These are phyloP conservation scores for Octopus sinensis DNA, from an alignment of 1,140 invertebrate species.

Conservation along the genomic window DNA sequence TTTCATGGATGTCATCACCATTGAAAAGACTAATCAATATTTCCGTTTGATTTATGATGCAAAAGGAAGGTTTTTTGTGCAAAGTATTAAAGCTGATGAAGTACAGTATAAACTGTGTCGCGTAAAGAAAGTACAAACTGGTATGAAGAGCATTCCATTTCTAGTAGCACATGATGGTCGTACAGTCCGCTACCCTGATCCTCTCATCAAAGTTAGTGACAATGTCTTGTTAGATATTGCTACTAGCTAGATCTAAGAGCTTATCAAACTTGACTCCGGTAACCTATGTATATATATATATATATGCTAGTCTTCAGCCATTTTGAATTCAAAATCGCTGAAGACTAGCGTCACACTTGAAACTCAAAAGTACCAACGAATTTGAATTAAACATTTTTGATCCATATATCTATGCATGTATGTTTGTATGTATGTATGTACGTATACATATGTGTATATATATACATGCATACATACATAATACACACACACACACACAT, in stretches of 20 bases:
- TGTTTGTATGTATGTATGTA: no score
- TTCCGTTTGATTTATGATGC: slow-evolving; percentile 97
- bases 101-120: slow-evolving; percentile 99
- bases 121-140: slow-evolving; percentile 78
- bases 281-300: slow-evolving; percentile 38
- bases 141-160: slow-evolving; percentile 92
- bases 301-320: no score
- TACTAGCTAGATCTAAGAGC: slow-evolving; percentile 92
- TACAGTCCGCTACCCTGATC: slow-evolving; percentile 97
- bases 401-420: no score
- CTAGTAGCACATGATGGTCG: slow-evolving; percentile 96
- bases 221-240: slow-evolving; percentile 95
- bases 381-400: no score
- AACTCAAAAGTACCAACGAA: no score
- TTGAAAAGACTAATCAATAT: slow-evolving; percentile 96
- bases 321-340: no score
- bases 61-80: no score
- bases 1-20: slow-evolving; percentile 99
- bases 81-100: no score
- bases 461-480: no score
- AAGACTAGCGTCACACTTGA: no score
- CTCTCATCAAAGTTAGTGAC: slow-evolving; percentile 94
- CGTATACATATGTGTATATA: no score
- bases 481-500: no score
- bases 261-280: slow-evolving; percentile 97